Percentiles rank a stretch among this genome's conserved stretches.
Evolutionary conservation across 2,113 vertebrate genomes (phyloP).

Genomic region (Callospermophilus lateralis): DNA sequence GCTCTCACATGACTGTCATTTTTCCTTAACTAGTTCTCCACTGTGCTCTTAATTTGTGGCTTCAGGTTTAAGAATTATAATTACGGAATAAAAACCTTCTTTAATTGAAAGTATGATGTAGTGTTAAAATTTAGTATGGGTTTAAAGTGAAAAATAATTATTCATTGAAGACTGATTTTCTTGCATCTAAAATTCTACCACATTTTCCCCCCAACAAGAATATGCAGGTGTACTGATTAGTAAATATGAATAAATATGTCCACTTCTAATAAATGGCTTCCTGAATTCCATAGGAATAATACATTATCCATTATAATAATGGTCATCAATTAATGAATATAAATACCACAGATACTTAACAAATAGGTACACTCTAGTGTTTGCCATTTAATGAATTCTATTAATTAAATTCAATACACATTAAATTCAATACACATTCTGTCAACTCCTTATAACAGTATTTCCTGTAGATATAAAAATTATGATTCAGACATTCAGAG

Average conservation of each 20-base stretch:
- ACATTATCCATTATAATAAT: background rate
- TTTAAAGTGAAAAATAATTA: conserved; percentile 11
- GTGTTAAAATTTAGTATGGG: background rate
- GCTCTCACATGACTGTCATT: background rate
- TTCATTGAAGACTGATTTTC: background rate
- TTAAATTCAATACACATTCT: background rate
- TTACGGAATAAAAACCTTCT: background rate
- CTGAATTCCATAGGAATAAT: conserved; percentile 28
- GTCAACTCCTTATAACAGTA: background rate
- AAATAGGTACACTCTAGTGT: background rate
- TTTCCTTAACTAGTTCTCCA: background rate
- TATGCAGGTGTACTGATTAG: background rate
- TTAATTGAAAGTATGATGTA: background rate
- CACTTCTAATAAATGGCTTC: background rate
- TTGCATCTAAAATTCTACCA: background rate
- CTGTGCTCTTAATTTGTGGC: background rate
- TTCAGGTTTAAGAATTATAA: background rate
- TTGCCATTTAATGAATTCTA: background rate
- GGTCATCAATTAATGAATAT: background rate
- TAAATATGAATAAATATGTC: background rate
- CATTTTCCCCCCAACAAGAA: background rate
- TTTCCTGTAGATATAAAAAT: background rate
- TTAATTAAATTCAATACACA: too few species aligned
- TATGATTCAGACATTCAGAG: background rate
- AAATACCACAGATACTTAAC: background rate